Conservation (phyloP, 2,113 vertebrate genomes). For the Ophthalmolycus amberensis region DNA sequence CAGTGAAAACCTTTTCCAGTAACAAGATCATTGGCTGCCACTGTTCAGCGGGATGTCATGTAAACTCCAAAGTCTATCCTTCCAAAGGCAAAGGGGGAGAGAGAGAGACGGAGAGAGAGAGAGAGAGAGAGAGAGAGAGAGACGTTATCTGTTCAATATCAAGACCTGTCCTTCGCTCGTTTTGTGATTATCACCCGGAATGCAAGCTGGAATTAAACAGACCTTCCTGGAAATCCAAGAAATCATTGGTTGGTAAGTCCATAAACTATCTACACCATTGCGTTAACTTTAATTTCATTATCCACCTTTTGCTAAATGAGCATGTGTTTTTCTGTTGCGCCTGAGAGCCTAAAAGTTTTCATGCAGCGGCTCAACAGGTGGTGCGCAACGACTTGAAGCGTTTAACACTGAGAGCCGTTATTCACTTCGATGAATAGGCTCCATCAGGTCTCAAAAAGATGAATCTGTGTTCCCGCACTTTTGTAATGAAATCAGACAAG, state of each 20-base stretch:
- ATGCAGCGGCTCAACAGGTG: slow-evolving; percentile 57
- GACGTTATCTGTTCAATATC: slow-evolving; percentile 11
- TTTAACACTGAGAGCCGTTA: slow-evolving; percentile 6
- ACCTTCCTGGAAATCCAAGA: neutral
- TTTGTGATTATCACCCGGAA: slow-evolving; percentile 22
- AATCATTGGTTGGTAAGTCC: slow-evolving; percentile 48
- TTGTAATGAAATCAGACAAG: slow-evolving; percentile 44
- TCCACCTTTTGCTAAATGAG: neutral
- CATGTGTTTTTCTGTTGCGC: neutral
- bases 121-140: too few relatives aligned
- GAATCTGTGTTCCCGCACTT: neutral
- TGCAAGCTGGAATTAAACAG: slow-evolving; percentile 28
- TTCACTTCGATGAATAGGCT: slow-evolving; percentile 13
- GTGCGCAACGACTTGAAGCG: slow-evolving; percentile 18
- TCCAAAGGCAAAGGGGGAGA: neutral
- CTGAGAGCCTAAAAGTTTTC: slow-evolving; percentile 16
- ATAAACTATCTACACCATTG: neutral
- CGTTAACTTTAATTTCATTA: neutral
- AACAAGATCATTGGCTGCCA: neutral
- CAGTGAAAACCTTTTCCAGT: neutral
- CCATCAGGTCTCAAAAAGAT: slow-evolving; percentile 3
- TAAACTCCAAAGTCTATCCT: slow-evolving; percentile 38
- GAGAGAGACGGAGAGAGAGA: neutral
- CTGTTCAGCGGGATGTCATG: neutral
- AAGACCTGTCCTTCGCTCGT: slow-evolving; percentile 24